Percentiles rank a stretch among this genome's conserved stretches.
Conservation (phyloP, 2,888 invertebrate genomes). For the Diachrysia chrysitis region DNA sequence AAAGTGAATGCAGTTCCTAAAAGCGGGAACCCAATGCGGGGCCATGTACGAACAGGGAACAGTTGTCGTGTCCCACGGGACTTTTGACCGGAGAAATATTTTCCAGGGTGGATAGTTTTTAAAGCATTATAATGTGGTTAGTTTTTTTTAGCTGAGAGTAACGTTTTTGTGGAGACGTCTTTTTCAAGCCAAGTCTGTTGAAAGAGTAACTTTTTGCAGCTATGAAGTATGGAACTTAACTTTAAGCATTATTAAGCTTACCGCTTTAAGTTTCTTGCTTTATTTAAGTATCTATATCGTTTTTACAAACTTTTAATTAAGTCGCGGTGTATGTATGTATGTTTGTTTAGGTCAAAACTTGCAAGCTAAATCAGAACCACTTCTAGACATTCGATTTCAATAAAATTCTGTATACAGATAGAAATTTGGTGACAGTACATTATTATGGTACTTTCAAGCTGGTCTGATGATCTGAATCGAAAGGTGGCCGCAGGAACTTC, state of each 20-base stretch:
- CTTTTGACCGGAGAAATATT: slow-evolving; percentile 74
- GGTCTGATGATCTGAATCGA: too few relatives aligned
- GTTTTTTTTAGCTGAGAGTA: slow-evolving; percentile 57
- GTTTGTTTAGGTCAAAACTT: too few relatives aligned
- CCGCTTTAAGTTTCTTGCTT: background rate
- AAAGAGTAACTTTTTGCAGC: slow-evolving; percentile 2
- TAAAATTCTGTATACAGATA: too few relatives aligned
- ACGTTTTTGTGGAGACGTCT: slow-evolving; percentile 28
- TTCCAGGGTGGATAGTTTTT: slow-evolving; percentile 60
- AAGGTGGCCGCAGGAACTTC: too few relatives aligned
- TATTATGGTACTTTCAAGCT: too few relatives aligned
- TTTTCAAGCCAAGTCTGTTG: slow-evolving; percentile 16
- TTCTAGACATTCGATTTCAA: too few relatives aligned
- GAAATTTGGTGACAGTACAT: too few relatives aligned
- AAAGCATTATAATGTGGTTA: slow-evolving; percentile 63
- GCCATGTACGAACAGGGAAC: slow-evolving; percentile 68
- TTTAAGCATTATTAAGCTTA: slow-evolving; percentile 2
- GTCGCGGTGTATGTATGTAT: background rate
- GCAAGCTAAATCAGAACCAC: too few relatives aligned
- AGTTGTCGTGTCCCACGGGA: slow-evolving; percentile 80
- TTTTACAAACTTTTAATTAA: too few relatives aligned
- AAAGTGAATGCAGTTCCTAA: slow-evolving; percentile 77
- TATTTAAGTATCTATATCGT: background rate
- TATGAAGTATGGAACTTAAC: background rate
- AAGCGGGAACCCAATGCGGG: slow-evolving; percentile 76